Evolutionary conservation across 2,113 vertebrate genomes (phyloP).

Genomic region (Sebastes fasciatus): DNA sequence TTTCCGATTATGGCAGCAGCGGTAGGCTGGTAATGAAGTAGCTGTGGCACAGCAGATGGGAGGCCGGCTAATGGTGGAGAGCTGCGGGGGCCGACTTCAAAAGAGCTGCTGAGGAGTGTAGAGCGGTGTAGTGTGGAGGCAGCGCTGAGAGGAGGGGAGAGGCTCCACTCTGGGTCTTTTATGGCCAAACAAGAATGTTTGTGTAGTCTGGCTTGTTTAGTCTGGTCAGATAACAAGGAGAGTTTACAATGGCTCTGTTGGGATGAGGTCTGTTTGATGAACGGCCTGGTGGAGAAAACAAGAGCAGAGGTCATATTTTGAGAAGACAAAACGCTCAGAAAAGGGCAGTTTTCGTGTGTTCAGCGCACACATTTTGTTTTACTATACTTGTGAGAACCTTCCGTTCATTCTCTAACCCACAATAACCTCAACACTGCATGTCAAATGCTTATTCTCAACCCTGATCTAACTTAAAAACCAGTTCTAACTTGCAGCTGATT

Average conservation of each 20-base stretch:
- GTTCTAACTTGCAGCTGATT: not conserved
- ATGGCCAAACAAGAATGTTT: constrained; percentile 54
- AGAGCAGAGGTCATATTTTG: constrained; percentile 6
- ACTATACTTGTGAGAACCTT: not conserved
- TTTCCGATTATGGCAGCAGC: constrained; percentile 38
- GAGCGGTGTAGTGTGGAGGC: constrained; percentile 26
- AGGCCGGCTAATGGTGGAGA: constrained; percentile 56
- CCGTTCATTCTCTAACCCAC: not conserved
- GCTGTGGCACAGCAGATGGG: constrained; percentile 60
- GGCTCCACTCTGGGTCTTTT: constrained; percentile 42
- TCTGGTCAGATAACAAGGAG: constrained; percentile 62
- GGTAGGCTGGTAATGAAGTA: constrained; percentile 51
- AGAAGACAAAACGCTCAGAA: not conserved
- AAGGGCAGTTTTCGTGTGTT: no score
- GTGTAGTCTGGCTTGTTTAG: constrained; percentile 53
- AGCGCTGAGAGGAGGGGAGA: constrained; percentile 17
- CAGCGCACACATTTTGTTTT: no score
- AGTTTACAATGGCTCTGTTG: constrained; percentile 28
- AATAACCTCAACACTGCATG: not conserved
- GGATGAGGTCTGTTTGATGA: constrained; percentile 22
- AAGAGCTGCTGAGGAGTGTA: constrained; percentile 45
- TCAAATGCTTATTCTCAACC: not conserved
- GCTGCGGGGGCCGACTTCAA: constrained; percentile 62
- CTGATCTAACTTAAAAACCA: not conserved
- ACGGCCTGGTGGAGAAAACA: not conserved